Conservation (phyloP, 2,797 vertebrate species). For the Hyperoplus lanceolatus region DNA sequence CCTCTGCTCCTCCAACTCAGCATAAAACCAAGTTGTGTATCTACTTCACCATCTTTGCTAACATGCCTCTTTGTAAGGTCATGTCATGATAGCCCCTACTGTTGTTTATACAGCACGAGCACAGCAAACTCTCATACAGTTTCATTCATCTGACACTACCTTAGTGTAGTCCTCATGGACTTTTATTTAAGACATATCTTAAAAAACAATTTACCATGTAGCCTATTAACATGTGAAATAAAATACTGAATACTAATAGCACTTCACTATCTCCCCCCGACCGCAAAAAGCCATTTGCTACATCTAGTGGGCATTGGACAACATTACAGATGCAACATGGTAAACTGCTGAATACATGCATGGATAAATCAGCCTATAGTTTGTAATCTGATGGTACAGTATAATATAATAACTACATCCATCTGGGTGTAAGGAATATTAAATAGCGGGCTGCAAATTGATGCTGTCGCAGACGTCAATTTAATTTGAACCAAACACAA, state of each 20-base stretch:
- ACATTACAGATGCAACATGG: conserved; percentile 64
- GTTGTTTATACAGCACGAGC: background rate
- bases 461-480: background rate
- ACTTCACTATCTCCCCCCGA: background rate
- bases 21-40: conserved; percentile 4
- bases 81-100: background rate
- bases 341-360: conserved; percentile 19
- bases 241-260: background rate
- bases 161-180: background rate
- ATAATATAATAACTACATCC: conserved; percentile 16
- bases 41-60: background rate
- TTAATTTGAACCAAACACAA: conserved; percentile 15
- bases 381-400: conserved; percentile 20
- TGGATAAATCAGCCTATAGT: background rate
- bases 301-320: conserved; percentile 77
- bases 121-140: background rate
- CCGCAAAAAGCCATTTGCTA: conserved; percentile 63
- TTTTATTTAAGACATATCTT: conserved; percentile 14
- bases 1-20: conserved; percentile 1
- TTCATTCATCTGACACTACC: conserved; percentile 4
- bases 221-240: background rate
- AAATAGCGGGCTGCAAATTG: conserved; percentile 10
- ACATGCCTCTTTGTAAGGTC: background rate
- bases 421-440: background rate
- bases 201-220: background rate